Base-by-base conservation (phyloP, 1,140 invertebrate species). In the Trissolcus basalis region DNA sequence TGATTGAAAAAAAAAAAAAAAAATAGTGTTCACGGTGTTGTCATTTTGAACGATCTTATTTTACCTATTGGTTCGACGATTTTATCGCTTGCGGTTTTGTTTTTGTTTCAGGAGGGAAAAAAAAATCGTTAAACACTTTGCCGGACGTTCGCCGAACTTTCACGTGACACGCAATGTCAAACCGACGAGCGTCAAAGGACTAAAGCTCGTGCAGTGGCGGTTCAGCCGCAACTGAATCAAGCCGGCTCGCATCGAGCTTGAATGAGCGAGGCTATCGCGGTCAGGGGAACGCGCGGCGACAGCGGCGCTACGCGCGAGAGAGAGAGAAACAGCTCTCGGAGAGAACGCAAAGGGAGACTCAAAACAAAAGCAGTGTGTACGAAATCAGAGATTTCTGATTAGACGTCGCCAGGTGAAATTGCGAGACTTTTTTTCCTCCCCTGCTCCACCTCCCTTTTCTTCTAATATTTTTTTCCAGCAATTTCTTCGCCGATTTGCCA, bases 151-250 rank as follows among this genome's bases (percentile, higher is more conserved):
- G 51, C 45, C 41, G 41, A 54, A 56, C 65, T 69, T 69, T 64
- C 61, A 68, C 70, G 58, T 61, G 53, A 48, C 44, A 53, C 36
- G 51, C 45, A 27, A 53, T 27, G 32, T 19, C 67, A 15, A 14
- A 13, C 15, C 50, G 59, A 64, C 19, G 53, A 78, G 44, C 64
- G 36, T 35, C 56, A 67, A 55, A 71, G 45, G 48, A 73, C 44
- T 39, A 74, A 65, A 83, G 78, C 82, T 82, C 77, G 68, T 82
- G 72, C 75, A 75, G 79, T 83, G 85, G 82, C 84, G 84, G 83
- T 81, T 86, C 81, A 80, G 68, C 85, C 84, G 80, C 84, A 80
- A 86, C 85, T 86, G 85, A 86, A 83, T 83, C 81, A 80, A 84
- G 79, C 56, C 79, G 80, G 77, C 48, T 79, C 56, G 68, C 68